Base-by-base conservation (phyloP, 2,113 vertebrate species). In the Periophthalmodon schlosseri region DNA sequence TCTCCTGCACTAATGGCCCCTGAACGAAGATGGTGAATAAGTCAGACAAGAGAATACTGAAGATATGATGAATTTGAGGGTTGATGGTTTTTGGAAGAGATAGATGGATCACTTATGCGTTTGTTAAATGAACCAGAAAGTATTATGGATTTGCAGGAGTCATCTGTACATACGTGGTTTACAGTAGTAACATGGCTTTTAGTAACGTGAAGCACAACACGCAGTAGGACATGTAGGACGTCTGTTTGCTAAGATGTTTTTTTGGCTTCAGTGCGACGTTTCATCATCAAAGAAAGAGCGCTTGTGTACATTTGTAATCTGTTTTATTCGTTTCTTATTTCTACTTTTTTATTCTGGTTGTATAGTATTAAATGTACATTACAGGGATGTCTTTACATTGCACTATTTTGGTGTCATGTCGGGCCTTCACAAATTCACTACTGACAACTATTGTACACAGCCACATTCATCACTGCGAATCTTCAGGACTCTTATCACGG, bases 291-390 rank as follows among this genome's bases (percentile, higher is more conserved):
- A 94, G 94, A 95, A 68, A 95, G 94, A 95, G 93, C 72, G 91
- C 94, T 93, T 94, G 94, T 94, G 95, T 96, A 96, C 94, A 91
- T 89, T 90, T 92, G 84, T 88, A 84, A 87, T 60, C 50, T 16
- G 83, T 72, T 75, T 86, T 73, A 63, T 79, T 71, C 68, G 65
- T 74, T 74, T 73, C 4, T 87, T 87, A 85, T 39, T 91, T 93
- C 86, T 92, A 91, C 86, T 96, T 97, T 98, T 96, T 96, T 96
- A 95, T 96, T 92, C 89, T 95, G 94, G 95, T 96, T 97, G 96
- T 98, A 96, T 96, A 98, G 96, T 98, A 96, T 96, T 97, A 95
- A 95, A 96, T 96, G 97, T 98, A 97, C 95, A 99, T 91, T 97
- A 95, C 94, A 90, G 93, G 95, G 90, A 93, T 88, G 95, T 96